Percentiles rank a stretch among this genome's conserved stretches.
These are phyloP conservation scores for Larimichthys crocea DNA, from an alignment of 2,113 vertebrate species.

Conservation along the genomic window DNA sequence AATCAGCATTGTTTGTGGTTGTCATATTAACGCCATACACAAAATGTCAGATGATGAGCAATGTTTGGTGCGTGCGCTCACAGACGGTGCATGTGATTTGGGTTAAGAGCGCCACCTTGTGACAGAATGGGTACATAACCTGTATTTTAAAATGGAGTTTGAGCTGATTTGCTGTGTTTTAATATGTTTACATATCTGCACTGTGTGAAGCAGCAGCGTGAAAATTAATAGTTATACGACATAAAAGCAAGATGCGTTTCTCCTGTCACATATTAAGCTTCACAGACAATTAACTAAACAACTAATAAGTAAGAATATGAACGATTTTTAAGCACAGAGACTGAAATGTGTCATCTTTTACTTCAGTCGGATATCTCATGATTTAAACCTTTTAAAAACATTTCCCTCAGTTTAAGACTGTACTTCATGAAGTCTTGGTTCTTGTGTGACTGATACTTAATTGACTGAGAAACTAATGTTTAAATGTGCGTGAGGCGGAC, in stretches of 20 bases:
- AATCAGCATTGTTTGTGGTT: no score
- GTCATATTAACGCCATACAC: no score
- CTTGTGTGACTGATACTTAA: not conserved
- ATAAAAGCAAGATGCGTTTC: not conserved
- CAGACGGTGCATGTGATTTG: not conserved
- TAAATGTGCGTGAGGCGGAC: no score
- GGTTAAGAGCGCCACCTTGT: slow-evolving; percentile 27
- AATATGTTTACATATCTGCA: not conserved
- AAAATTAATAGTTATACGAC: not conserved
- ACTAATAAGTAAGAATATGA: not conserved
- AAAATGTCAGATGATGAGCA: not conserved
- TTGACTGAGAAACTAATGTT: no score
- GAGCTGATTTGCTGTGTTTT: not conserved
- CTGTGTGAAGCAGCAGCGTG: not conserved
- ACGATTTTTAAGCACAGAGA: not conserved
- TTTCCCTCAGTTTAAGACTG: not conserved
- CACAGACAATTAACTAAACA: no score
- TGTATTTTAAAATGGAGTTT: not conserved
- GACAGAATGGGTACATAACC: not conserved
- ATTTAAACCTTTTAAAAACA: not conserved
- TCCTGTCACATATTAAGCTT: not conserved
- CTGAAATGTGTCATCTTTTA: no score
- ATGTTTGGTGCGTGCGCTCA: not conserved
- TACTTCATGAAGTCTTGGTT: not conserved
- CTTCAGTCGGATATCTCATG: not conserved